Evolutionary conservation across 2,797 vertebrate genomes (phyloP), one percentile per base, ranked within the genome.

Genomic region (Neostethus bicornis): DNA sequence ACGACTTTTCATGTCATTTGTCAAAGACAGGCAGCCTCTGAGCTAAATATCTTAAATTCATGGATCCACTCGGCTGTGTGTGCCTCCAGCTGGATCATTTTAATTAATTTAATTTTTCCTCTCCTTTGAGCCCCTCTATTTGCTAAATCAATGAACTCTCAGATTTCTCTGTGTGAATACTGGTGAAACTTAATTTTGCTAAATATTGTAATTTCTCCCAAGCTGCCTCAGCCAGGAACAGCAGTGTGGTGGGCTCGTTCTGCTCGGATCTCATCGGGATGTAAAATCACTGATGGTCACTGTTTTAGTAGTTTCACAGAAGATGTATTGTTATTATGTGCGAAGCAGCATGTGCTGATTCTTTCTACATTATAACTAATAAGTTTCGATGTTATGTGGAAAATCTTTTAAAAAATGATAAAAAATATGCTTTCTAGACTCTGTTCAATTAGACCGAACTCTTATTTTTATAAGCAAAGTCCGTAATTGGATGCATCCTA

Each of bases 31-130:
- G 34, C 32, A 25, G 47, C 54, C 61, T 46, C 44, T 47, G 23
- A 71, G 51, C 21, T 2, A 35, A 51, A 45, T 62, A 51, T 66
- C 41, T 31, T 24, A 39, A 48, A 25, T 41, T 45, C 43, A 49
- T 39, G 31, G 28, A 31, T 58, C 61, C 32, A n/a, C 66, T 35
- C 60, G 52, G 25, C 49, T 43, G 29, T 20, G 70, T 43, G 29
- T 20, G 70, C 75, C 63, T 62, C 44, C 2, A 19, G 63, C 42
- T 21, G 49, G 16, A 71, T 52, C 39, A 4, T 51, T 77, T 76
- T 75, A 70, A 82, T 75, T 72, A 64, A 70, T 46, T 37, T 26
- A 72, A 51, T 25, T 24, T 19, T 20, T 50, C 29, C 34, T n/a
- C 16, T 46, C 41, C 54, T 66, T 43, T 54, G 21, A 74, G 43